Base-by-base conservation (phyloP, 2,888 invertebrate species). In the Tiliacea citrago region DNA sequence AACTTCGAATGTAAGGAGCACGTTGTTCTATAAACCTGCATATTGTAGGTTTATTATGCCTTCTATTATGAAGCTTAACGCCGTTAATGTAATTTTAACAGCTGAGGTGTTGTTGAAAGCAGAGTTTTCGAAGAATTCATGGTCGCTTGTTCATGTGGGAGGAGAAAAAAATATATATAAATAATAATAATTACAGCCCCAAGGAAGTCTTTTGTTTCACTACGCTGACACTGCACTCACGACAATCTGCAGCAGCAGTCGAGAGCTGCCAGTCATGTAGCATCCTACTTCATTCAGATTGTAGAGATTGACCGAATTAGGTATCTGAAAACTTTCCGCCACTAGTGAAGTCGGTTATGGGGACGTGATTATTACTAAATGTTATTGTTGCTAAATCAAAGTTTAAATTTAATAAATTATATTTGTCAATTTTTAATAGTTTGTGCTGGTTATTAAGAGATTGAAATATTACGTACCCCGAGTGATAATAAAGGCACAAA, bases 31-130 rank as follows among this genome's bases (percentile, higher is more conserved):
- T 90, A 87, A 93, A 92, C 94, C 95, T 96, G 95, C 95, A 95
- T 95, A 95, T 95, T 95, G 95, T 95, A 95, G 95, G 94, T 93
- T 87, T 87, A 87, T 88, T 89, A 90, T 90, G 87, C 90, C 90
- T 91, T 91, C 90, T 88, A 87, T 87, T 82, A 87, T 89, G 87
- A 90, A 90, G 86, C 89, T 89, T 88, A 84, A 87, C 88, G 89
- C 90, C 89, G 89, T 90, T 88, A 79, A 86, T 88, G 85, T 89
- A 85, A 87, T 86, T 85, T 84, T 83, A 81, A 86, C 84, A 86
- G 79, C 85, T 82, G 78, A 88, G 84, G 82, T 82, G 85, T 88
- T 87, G 84, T 86, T 88, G 79, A 82, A 85, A 76, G 76, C 78
- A 80, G 79, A 83, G 82, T 83, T 87, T 87, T 83, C 83, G 75